Evolutionary conservation across 1,140 invertebrate genomes (phyloP), one percentile per base, ranked within the genome.

Genomic region (Mycetomoellerius zeteki): DNA sequence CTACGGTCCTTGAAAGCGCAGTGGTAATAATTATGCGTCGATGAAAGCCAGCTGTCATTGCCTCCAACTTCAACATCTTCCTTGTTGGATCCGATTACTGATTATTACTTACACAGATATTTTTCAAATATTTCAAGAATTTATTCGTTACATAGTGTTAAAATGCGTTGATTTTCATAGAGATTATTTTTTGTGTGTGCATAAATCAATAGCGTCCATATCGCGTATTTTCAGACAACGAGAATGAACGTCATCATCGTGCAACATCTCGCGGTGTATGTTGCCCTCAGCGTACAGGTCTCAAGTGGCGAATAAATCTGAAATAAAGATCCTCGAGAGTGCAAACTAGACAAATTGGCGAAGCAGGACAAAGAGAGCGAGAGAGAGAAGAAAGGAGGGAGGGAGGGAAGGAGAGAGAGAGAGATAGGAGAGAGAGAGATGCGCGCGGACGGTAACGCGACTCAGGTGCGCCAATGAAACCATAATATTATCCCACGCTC

Each of bases 401-500:
- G 7, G 12, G n/a, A 12, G 56, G 3, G 21, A 58, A 5, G n/a
- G 54, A 56, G 54, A 56, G 54, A 60, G 21, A 24, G n/a, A n/a
- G n/a, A n/a, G n/a, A n/a, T n/a, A n/a, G n/a, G 60, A 62, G 14
- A 62, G 14, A 67, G n/a, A 43, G 8, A 33, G 24, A 50, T 62
- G 78, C 30, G 24, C 56, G 67, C 56, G 27, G 30, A 8, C 76
- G 77, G 75, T 91, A 89, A 89, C 82, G 82, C 76, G 87, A 90
- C 88, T 90, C 90, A 86, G 78, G 86, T 92, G 85, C 87, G 78
- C 85, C 89, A 86, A 91, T 89, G 90, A 88, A 92, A 91, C 88
- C 91, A 92, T 90, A 92, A 92, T 88, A 92, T 90, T 92, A 92
- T 92, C 92, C 76, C 88, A 90, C 87, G 78, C 87, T 87, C 72